Evolutionary conservation across 2,888 invertebrate genomes (phyloP).

Genomic region (Limenitis camilla): DNA sequence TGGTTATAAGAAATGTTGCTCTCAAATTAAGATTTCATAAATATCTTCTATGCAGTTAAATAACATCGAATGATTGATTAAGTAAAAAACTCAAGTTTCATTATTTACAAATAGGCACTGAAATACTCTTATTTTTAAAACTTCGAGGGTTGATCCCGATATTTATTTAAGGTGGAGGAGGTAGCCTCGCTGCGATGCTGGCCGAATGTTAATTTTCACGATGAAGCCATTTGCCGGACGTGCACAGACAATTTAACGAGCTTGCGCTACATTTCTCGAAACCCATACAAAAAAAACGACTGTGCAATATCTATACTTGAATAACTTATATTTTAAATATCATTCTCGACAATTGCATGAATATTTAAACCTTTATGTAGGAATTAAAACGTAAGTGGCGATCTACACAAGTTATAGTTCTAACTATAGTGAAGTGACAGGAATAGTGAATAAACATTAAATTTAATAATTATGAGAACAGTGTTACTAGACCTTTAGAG

Average conservation of each 20-base stretch:
- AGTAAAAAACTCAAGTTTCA: slow-evolving; percentile 39
- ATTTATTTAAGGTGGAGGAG: slow-evolving; percentile 46
- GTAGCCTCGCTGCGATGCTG: slow-evolving; percentile 42
- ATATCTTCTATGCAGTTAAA: neutral
- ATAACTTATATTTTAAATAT: slow-evolving; percentile 36
- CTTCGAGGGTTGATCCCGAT: too few species aligned
- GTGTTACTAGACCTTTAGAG: too few species aligned
- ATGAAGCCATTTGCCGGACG: slow-evolving; percentile 67
- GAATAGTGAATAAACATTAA: too few species aligned
- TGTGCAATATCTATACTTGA: slow-evolving; percentile 52
- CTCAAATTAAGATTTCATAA: neutral
- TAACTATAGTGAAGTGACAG: too few species aligned
- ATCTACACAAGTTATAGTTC: too few species aligned
- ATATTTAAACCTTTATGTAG: too few species aligned
- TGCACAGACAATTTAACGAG: slow-evolving; percentile 55
- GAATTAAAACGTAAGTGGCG: too few species aligned
- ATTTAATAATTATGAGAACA: too few species aligned
- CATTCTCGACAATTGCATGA: too few species aligned
- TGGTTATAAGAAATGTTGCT: too few species aligned
- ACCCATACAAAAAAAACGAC: slow-evolving; percentile 48
- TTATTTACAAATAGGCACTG: too few species aligned
- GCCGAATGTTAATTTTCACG: slow-evolving; percentile 68
- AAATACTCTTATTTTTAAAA: too few species aligned
- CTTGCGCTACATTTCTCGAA: slow-evolving; percentile 54
- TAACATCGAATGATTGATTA: neutral